Base-by-base conservation (phyloP, 2,888 invertebrate species). In the Limenitis camilla region DNA sequence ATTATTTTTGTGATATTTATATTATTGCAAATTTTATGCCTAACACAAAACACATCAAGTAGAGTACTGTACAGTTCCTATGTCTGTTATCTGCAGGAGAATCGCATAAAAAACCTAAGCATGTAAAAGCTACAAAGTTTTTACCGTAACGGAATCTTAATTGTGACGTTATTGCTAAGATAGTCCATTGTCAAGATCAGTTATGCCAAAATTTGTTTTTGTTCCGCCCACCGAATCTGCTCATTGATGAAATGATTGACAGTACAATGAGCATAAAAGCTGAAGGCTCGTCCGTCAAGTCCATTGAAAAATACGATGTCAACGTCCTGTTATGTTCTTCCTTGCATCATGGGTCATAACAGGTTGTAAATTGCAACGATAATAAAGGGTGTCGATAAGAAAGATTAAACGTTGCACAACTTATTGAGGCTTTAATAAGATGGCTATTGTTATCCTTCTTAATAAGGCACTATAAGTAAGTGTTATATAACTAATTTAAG, bases 191-290 rank as follows among this genome's bases (percentile, higher is more conserved):
- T 53, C 56, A 56, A 56, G 52, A 52, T 46, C 52, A 49, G 45
- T 46, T 52, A 49, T 46, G 55, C 43, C 36, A 52, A 54, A 51
- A 44, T 45, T 45, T 27, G 27, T 40, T 42, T 55, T 46, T 52
- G 42, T 49, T 27, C 49, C 55, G 41, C 49, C 57, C 47, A 47
- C 49, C 31, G 49, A 40, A 40, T 52, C 19, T 30, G 43, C 43
- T 50, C 46, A 49, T 47, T 55, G 52, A 52, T 44, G 53, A 49
- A 52, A 52, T 61, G 61, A 61, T 57, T 61, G 61, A 61, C 61
- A 60, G 52, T 40, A 81, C 81, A 81, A 82, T 81, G 61, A 59
- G 53, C 55, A 53, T 69, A 65, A 66, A 10, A 55, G 62, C 54
- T 56, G 66, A 66, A 57, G 50, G 40, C 49, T 58, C 58, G 61